Percentiles rank a stretch among this genome's conserved stretches.
phyloP scores from a whole-genome alignment of 2,797 vertebrate species.

The Philypnodon macrostomus region DNA sequence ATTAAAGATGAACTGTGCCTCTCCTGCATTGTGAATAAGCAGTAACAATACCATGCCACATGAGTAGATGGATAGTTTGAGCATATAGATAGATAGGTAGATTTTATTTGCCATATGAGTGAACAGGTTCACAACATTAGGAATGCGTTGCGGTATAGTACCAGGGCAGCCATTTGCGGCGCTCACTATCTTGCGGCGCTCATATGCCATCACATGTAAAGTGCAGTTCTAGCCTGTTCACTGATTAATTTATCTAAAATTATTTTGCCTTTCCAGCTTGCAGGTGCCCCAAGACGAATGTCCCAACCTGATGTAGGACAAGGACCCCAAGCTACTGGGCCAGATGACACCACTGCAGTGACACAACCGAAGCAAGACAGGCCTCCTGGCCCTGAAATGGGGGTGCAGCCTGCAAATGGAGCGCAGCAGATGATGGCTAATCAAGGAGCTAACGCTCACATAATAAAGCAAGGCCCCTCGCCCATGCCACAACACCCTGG shows the following conservation, averaged over 20 bases:
- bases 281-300: slow-evolving; percentile 85
- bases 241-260: background rate
- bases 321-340: slow-evolving; percentile 80
- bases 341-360: slow-evolving; percentile 80
- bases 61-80: no score
- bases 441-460: slow-evolving; percentile 81
- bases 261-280: slow-evolving; percentile 60
- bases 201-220: no score
- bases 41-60: no score
- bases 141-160: no score
- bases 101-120: no score
- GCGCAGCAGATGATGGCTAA: slow-evolving; percentile 86
- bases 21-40: no score
- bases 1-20: no score
- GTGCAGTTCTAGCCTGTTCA: no score
- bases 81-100: no score
- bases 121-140: no score
- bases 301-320: slow-evolving; percentile 86
- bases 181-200: no score
- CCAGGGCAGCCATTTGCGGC: no score
- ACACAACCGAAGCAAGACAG: slow-evolving; percentile 80
- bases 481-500: slow-evolving; percentile 84
- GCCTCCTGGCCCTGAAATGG: slow-evolving; percentile 75
- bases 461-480: slow-evolving; percentile 89
- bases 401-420: slow-evolving; percentile 82